Conservation (phyloP, 23 tunicate species). For the Styela plicata region DNA sequence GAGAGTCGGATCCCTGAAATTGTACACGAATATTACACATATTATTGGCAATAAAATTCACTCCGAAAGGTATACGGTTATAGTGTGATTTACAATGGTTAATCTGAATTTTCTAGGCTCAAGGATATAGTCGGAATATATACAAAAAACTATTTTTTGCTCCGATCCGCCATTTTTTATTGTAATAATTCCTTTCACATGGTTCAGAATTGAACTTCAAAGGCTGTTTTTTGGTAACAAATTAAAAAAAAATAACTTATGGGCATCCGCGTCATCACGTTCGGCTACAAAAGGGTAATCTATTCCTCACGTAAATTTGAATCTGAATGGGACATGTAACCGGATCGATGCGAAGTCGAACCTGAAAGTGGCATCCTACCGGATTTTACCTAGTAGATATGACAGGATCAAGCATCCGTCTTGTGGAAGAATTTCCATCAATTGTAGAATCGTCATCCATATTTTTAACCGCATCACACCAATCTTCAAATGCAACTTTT, state of each 20-base stretch:
- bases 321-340: not conserved
- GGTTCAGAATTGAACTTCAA: no score
- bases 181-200: not conserved
- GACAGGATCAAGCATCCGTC: slow-evolving; percentile 48
- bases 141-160: not conserved
- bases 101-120: not conserved
- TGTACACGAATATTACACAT: not conserved
- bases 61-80: no score
- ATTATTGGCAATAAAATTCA: not conserved
- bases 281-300: not conserved
- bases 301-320: not conserved
- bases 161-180: not conserved
- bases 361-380: not conserved
- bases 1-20: slow-evolving; percentile 62
- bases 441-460: slow-evolving; percentile 6
- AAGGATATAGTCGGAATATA: not conserved
- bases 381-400: slow-evolving; percentile 33
- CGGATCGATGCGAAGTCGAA: not conserved
- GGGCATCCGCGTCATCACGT: no score
- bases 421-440: slow-evolving; percentile 47
- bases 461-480: slow-evolving; percentile 52
- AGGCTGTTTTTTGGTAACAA: no score
- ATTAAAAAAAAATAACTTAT: no score
- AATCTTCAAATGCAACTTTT: slow-evolving; percentile 61
- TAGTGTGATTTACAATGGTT: no score